phyloP scores from a whole-genome alignment of 2,797 vertebrate genomes.

The Megalops cyprinoides region DNA sequence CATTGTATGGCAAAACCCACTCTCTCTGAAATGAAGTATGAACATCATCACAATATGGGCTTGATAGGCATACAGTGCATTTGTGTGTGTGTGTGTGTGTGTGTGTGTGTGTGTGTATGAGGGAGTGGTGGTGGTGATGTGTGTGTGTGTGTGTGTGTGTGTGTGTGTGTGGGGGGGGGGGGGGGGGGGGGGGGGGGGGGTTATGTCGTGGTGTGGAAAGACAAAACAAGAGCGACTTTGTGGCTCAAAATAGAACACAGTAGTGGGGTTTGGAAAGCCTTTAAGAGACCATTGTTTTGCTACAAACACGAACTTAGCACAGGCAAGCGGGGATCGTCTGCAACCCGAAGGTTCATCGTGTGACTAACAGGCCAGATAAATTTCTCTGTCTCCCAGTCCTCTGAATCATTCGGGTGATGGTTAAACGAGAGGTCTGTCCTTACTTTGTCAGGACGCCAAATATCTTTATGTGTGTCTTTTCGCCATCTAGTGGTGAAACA shows the following conservation, averaged over 20 bases:
- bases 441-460: not conserved
- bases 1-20: not conserved
- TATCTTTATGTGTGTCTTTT: not conserved
- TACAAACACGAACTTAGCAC: slow-evolving; percentile 51
- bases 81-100: no score
- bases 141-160: not conserved
- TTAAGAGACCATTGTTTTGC: slow-evolving; percentile 55
- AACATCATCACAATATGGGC: not conserved
- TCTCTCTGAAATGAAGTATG: not conserved
- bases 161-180: no score
- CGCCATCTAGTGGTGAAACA: not conserved
- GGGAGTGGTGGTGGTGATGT: no score
- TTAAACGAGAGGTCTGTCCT: not conserved
- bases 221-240: slow-evolving; percentile 50
- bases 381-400: slow-evolving; percentile 55
- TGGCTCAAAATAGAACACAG: slow-evolving; percentile 67
- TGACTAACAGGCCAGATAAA: slow-evolving; percentile 48
- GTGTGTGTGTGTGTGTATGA: no score
- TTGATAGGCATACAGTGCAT: not conserved
- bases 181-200: no score
- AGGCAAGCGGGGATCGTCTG: slow-evolving; percentile 60
- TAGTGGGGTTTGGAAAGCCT: slow-evolving; percentile 65
- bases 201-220: slow-evolving; percentile 4
- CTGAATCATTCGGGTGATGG: slow-evolving; percentile 52
- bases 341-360: not conserved